Conservation (phyloP, 2,113 vertebrate genomes). For the Aegotheles bennettii region DNA sequence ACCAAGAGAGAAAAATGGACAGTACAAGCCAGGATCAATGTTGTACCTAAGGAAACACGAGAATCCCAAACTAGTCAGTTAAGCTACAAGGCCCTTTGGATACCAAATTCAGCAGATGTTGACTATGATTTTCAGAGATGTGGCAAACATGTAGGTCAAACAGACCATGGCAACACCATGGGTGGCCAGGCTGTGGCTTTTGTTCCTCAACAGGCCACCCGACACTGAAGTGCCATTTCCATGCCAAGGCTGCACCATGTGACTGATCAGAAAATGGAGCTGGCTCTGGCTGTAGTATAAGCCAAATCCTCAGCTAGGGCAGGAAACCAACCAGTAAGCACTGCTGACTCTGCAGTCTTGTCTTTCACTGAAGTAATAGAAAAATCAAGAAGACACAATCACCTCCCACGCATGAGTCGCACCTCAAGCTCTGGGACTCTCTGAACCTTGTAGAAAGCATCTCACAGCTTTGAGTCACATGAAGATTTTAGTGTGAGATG, state of each 20-base stretch:
- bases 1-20: constrained; percentile 92
- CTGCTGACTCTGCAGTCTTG: background rate
- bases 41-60: constrained; percentile 81
- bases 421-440: background rate
- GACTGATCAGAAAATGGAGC: background rate
- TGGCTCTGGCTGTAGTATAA: background rate
- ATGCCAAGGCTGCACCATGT: background rate
- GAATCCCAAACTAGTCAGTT: background rate
- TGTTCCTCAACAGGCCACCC: background rate
- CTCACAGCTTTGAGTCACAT: background rate
- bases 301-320: background rate
- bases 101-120: background rate
- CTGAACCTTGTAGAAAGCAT: background rate
- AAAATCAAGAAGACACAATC: background rate
- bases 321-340: background rate
- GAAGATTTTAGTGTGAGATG: background rate
- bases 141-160: background rate
- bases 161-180: background rate
- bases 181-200: background rate
- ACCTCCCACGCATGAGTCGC: background rate
- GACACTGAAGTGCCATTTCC: background rate
- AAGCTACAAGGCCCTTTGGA: background rate
- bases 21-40: constrained; percentile 92
- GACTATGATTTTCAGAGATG: background rate
- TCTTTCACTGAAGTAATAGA: background rate